Conservation (phyloP, 2,797 vertebrate genomes). For the Pseudomugil gertrudae region DNA sequence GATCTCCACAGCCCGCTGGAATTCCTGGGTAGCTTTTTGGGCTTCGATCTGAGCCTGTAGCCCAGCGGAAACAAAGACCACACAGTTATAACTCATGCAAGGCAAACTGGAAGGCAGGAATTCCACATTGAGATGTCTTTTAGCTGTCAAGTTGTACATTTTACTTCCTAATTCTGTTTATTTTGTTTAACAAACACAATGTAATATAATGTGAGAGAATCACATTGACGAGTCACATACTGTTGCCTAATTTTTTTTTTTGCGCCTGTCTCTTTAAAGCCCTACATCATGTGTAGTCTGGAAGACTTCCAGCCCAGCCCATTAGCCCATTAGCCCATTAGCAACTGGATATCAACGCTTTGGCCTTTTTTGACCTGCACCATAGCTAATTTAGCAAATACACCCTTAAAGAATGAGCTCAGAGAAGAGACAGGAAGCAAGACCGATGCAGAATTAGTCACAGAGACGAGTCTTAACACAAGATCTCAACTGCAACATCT, state of each 20-base stretch:
- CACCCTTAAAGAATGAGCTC: no score
- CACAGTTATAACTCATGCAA: neutral
- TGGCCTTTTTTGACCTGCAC: no score
- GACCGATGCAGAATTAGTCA: neutral
- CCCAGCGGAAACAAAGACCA: neutral
- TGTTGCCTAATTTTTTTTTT: neutral
- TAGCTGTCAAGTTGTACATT: neutral
- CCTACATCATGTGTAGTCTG: neutral
- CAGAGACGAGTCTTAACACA: neutral
- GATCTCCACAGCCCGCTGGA: conserved; percentile 95
- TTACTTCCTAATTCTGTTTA: neutral
- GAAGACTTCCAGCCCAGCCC: neutral
- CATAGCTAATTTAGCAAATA: no score
- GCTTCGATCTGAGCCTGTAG: conserved; percentile 92
- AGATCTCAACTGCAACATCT: neutral
- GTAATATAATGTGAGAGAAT: neutral
- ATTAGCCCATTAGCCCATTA: no score
- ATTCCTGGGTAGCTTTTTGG: conserved; percentile 95
- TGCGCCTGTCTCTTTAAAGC: neutral
- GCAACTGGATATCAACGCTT: no score
- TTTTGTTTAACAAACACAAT: neutral
- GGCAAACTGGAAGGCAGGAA: neutral
- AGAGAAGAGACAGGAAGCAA: neutral
- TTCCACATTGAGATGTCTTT: neutral
- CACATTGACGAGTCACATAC: neutral